phyloP scores from a whole-genome alignment of 30 jellyfish, hydroid and myxozoan species.

The Sanderia malayensis region DNA sequence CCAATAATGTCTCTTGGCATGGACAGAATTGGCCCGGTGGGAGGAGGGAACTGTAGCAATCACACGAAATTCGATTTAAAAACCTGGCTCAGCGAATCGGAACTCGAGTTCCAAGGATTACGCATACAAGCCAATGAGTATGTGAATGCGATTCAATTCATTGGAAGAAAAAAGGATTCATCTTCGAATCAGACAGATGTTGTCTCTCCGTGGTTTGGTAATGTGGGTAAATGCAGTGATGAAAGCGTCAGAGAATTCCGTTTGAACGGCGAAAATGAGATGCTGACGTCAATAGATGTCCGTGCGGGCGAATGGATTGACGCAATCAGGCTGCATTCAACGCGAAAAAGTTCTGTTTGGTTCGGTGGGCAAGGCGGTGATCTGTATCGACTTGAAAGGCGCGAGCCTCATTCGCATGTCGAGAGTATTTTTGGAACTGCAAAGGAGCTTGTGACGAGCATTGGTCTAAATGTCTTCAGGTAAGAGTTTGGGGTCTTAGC shows the following conservation, averaged over 20 bases:
- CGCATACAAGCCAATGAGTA: conserved; percentile 45
- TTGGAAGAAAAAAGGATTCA: conserved; percentile 37
- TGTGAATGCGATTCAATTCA: conserved; percentile 68
- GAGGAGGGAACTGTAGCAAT: conserved; percentile 36
- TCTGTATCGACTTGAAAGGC: conserved; percentile 16
- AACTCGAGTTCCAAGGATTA: conserved; percentile 47
- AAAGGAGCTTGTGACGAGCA: conserved; percentile 29
- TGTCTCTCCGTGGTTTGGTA: conserved; percentile 41
- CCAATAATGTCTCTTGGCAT: conserved; percentile 50
- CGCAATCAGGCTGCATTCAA: conserved; percentile 67
- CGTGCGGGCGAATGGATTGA: conserved; percentile 94
- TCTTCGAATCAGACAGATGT: neutral
- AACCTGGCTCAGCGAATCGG: conserved; percentile 48
- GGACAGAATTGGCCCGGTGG: conserved; percentile 73
- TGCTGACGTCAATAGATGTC: conserved; percentile 48
- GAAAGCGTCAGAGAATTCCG: conserved; percentile 31
- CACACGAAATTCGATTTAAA: conserved; percentile 32
- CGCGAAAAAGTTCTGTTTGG: conserved; percentile 62
- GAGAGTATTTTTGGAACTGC: conserved; percentile 61
- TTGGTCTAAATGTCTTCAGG: conserved; percentile 24
- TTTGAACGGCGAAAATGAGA: conserved; percentile 32
- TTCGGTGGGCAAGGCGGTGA: conserved; percentile 94
- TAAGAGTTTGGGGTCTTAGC: neutral
- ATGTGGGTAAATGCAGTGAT: conserved; percentile 22
- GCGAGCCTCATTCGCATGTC: conserved; percentile 15